Evolutionary conservation across 2,888 invertebrate genomes (phyloP), one percentile per base, ranked within the genome.

Genomic region (Noctua comes): DNA sequence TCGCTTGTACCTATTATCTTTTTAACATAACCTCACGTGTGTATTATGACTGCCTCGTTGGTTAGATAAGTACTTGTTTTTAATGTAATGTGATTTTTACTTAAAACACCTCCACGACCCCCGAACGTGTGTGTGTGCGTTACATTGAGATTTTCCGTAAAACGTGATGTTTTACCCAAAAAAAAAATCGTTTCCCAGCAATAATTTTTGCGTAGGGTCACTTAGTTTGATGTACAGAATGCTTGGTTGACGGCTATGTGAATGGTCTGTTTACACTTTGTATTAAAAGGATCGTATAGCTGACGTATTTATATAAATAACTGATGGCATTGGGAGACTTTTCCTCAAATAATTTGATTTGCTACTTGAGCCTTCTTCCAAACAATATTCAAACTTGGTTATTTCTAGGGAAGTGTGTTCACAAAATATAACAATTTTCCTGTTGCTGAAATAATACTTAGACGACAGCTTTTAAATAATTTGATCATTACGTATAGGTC

Each of bases 381-480:
- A 82, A 62, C 68, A 68, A 68, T 51, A 59, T 62, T 31, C 51
- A 59, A 77, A 79, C 51, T 54, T 66, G 27, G 79, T 84, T 69
- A 79, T 43, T 36, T 79, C 65, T n/a, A n/a, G 73, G 57, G 31
- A 79, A 79, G 51, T 79, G 65, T 66, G 21, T 79, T 57, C 46
- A 59, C 8, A 40, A 54, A 83, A 65, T 69, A 79, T 79, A 48
- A 59, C 83, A 59, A 73, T 79, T 73, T 79, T 66, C 51, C 51
- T 69, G 36, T 51, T 73, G 21, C 27, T 40, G 65, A 65, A 83
- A 83, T 78, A 27, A 83, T 51, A 46, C n/a, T 65, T 36, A 43
- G 36, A 43, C n/a, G 64, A 64, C 27, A 46, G 40, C 46, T 54
- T 48, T 36, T 59, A 51, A n/a, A 80, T 18, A 48, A 31, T 59